Percentiles rank a stretch among this genome's conserved stretches.
phyloP scores from a whole-genome alignment of 1,140 invertebrate species.

The Magallana ariakensis region DNA sequence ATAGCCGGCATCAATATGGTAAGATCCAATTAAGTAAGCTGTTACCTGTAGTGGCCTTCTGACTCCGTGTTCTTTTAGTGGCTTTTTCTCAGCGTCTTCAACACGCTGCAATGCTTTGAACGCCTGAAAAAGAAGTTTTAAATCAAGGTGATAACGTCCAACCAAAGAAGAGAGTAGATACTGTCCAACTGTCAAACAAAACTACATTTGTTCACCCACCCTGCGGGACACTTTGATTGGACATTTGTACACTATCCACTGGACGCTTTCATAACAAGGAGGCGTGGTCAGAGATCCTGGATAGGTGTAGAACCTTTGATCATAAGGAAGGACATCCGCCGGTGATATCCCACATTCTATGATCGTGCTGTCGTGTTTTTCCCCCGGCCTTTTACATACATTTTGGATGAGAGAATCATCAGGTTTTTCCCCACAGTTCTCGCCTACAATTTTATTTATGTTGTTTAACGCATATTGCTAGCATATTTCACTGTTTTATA shows the following conservation, averaged over 20 bases:
- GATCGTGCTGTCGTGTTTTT: neutral
- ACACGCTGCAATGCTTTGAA: neutral
- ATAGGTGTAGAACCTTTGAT: conserved; percentile 82
- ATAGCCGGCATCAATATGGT: too few species aligned
- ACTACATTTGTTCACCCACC: neutral
- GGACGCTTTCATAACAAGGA: conserved; percentile 84
- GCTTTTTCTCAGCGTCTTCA: neutral
- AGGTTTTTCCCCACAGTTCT: neutral
- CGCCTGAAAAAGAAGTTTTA: neutral
- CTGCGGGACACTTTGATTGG: neutral
- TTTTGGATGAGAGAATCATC: neutral
- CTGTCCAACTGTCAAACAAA: neutral
- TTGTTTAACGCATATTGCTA: too few species aligned
- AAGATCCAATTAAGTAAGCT: too few species aligned
- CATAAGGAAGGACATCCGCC: conserved; percentile 1
- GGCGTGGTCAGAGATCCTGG: conserved; percentile 87
- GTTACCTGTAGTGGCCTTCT: conserved; percentile 21
- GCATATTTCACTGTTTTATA: too few species aligned
- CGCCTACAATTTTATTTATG: neutral
- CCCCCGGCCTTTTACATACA: neutral
- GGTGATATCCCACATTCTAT: neutral
- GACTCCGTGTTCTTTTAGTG: neutral
- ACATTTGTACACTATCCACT: conserved; percentile 84
- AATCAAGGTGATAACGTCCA: neutral
- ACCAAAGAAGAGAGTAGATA: neutral